A percentile compares a stretch with the other conserved stretches of the same genome.
These are phyloP conservation scores for Lepidurus apus DNA, from an alignment of 1,140 invertebrate species.

Conservation along the genomic window DNA sequence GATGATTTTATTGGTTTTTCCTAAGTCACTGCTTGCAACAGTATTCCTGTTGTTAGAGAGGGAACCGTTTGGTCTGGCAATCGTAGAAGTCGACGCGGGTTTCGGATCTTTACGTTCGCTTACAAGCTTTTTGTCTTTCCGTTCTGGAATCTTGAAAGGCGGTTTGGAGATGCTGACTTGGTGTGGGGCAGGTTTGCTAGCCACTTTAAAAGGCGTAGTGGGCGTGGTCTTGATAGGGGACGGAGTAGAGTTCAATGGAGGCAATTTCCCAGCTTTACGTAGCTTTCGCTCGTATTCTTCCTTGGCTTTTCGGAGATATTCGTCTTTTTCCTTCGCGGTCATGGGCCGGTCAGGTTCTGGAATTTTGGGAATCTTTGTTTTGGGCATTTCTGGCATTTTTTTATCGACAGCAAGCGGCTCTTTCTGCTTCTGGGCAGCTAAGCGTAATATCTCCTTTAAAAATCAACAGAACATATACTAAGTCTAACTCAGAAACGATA, in stretches of 20 bases:
- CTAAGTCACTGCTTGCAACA: neutral
- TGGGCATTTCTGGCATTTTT: conserved; percentile 50
- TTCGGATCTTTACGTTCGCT: neutral
- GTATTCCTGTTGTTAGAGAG: neutral
- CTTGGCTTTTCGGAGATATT: conserved; percentile 55
- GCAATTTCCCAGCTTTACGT: conserved; percentile 33
- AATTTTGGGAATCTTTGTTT: conserved; percentile 51
- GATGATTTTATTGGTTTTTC: neutral
- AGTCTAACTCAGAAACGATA: too few species aligned
- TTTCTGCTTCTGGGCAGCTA: conserved; percentile 75
- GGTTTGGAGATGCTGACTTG: conserved; percentile 11
- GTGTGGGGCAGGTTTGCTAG: conserved; percentile 20
- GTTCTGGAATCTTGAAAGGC: conserved; percentile 4
- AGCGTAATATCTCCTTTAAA: conserved; percentile 56
- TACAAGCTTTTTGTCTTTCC: neutral
- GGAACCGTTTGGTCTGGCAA: neutral
- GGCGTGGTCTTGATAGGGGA: conserved; percentile 2
- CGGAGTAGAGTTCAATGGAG: conserved; percentile 9
- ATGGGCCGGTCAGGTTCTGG: conserved; percentile 56
- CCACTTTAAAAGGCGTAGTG: conserved; percentile 30
- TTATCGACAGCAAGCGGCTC: conserved; percentile 61
- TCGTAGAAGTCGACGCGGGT: neutral
- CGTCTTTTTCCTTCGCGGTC: conserved; percentile 71
- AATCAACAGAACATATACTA: conserved; percentile 47
- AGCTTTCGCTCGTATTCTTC: conserved; percentile 41